Percentiles rank a stretch among this genome's conserved stretches.
Evolutionary conservation across 2,113 vertebrate genomes (phyloP).

Genomic region (Buteo buteo): DNA sequence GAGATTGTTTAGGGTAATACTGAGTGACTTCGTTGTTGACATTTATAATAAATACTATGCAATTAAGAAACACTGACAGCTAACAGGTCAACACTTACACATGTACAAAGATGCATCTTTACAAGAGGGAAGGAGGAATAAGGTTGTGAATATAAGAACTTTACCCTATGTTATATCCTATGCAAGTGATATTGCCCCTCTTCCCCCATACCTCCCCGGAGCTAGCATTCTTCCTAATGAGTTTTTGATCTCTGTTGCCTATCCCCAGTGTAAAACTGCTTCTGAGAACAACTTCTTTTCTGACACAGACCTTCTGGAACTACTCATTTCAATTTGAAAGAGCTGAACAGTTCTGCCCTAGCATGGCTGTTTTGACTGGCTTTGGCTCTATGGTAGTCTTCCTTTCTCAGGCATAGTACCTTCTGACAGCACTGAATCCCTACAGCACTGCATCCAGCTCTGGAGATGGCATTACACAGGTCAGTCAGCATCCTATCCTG

Average conservation of each 20-base stretch:
- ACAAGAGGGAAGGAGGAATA: not conserved
- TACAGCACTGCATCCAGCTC: not conserved
- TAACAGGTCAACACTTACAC: not conserved
- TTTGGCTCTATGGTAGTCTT: not conserved
- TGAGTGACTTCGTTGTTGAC: not conserved
- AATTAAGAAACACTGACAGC: not conserved
- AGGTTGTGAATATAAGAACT: not conserved
- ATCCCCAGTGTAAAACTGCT: not conserved
- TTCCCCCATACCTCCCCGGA: not conserved
- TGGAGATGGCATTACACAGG: rapidly evolving
- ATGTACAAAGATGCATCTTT: not conserved
- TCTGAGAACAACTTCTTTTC: not conserved
- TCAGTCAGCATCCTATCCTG: not conserved
- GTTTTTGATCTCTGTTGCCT: not conserved
- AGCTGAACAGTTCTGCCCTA: not conserved
- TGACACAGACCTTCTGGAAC: not conserved
- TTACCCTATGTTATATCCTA: not conserved
- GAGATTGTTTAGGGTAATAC: not conserved
- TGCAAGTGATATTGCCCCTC: not conserved
- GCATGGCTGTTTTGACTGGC: not conserved
- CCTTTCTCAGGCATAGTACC: not conserved
- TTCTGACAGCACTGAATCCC: not conserved
- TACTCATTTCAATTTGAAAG: not conserved
- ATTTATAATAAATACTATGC: not conserved
- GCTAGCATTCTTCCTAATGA: not conserved